These are phyloP conservation scores for Battus philenor DNA, from an alignment of 1,140 invertebrate species.

Conservation along the genomic window DNA sequence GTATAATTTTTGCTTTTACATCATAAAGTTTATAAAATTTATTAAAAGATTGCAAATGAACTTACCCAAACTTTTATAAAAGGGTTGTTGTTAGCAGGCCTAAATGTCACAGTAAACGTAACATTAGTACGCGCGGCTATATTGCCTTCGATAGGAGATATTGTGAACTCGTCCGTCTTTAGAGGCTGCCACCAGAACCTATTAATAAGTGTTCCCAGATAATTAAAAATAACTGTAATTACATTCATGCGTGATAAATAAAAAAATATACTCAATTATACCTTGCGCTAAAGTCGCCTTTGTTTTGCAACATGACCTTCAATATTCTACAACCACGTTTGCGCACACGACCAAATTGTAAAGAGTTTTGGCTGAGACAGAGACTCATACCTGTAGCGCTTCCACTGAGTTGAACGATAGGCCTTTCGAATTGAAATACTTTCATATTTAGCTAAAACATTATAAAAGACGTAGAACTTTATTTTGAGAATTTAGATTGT, in stretches of 20 bases:
- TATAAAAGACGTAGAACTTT: background rate
- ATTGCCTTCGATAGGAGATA: conserved; percentile 54
- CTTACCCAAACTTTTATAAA: conserved; percentile 68
- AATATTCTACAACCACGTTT: conserved; percentile 56
- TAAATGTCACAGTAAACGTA: conserved; percentile 57
- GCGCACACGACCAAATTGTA: conserved; percentile 61
- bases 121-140: conserved; percentile 57
- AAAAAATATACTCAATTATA: conserved; percentile 15
- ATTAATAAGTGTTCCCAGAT: conserved; percentile 2
- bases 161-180: conserved; percentile 52
- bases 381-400: conserved; percentile 58
- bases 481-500: too few relatives aligned
- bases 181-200: conserved; percentile 67
- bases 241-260: conserved; percentile 5
- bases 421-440: conserved; percentile 51
- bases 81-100: conserved; percentile 52
- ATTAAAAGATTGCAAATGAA: conserved; percentile 3
- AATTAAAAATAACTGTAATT: too few relatives aligned
- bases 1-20: background rate
- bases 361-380: conserved; percentile 52
- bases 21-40: background rate
- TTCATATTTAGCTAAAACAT: conserved; percentile 52
- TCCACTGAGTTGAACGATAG: conserved; percentile 51
- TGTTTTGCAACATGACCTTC: conserved; percentile 61
- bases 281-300: conserved; percentile 60